phyloP scores from a whole-genome alignment of 1,140 invertebrate genomes.

The Aphaenogaster rudis region DNA sequence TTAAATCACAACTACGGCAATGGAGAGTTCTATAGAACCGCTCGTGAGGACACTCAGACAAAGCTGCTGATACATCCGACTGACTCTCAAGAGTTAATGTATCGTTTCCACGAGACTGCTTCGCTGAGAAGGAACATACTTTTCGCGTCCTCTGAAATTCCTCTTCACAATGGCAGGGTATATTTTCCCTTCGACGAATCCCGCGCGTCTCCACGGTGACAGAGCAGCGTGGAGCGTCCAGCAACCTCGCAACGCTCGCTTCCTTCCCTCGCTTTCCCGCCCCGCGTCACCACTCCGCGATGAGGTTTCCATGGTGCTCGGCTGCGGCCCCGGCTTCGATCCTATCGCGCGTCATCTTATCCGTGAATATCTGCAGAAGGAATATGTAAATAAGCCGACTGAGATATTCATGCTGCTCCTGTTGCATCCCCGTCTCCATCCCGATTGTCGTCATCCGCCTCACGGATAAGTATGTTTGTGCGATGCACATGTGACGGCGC shows the following conservation, averaged over 20 bases:
- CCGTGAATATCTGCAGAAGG: constrained; percentile 71
- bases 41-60: constrained; percentile 17
- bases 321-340: constrained; percentile 47
- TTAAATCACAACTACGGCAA: background rate
- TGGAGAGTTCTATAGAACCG: background rate
- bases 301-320: constrained; percentile 33
- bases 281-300: background rate
- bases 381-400: constrained; percentile 76
- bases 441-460: constrained; percentile 52
- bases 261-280: background rate
- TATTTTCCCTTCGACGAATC: constrained; percentile 66
- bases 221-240: constrained; percentile 33
- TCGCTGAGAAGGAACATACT: constrained; percentile 22
- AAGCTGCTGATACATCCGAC: background rate
- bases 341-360: constrained; percentile 70
- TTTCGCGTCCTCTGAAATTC: constrained; percentile 51
- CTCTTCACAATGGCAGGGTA: constrained; percentile 39
- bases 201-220: constrained; percentile 44
- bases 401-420: constrained; percentile 74
- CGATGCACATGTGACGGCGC: constrained; percentile 28
- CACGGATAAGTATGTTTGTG: constrained; percentile 50
- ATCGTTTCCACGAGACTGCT: constrained; percentile 30
- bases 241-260: constrained; percentile 27
- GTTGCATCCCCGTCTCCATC: constrained; percentile 26
- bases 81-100: constrained; percentile 35